Conservation (phyloP, 1,140 invertebrate genomes). For the Pissodes strobi region DNA sequence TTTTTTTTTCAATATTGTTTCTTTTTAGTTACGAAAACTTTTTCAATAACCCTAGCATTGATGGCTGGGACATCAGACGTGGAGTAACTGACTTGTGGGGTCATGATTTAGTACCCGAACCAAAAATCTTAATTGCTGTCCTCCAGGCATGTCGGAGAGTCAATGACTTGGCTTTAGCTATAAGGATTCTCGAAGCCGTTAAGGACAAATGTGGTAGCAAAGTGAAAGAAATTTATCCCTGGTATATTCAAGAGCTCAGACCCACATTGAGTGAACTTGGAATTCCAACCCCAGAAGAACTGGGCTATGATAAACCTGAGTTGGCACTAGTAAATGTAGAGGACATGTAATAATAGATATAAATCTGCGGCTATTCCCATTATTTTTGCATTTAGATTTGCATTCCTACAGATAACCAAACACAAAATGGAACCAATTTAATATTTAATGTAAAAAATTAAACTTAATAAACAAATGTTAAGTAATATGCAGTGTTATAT, state of each 20-base stretch:
- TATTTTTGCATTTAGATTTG: no score
- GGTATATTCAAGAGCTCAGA: slow-evolving; percentile 88
- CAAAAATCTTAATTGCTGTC: slow-evolving; percentile 89
- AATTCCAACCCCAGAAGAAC: slow-evolving; percentile 90
- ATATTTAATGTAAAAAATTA: no score
- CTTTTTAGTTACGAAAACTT: slow-evolving; percentile 73
- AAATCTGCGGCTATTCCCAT: no score
- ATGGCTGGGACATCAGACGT: slow-evolving; percentile 95
- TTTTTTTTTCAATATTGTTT: no score
- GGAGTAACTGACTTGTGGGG: slow-evolving; percentile 81
- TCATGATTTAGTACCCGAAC: slow-evolving; percentile 94
- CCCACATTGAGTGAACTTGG: slow-evolving; percentile 93
- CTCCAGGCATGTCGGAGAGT: slow-evolving; percentile 89
- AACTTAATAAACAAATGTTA: no score
- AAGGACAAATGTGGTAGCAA: slow-evolving; percentile 88
- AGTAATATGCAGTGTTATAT: no score
- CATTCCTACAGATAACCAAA: no score
- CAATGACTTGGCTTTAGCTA: slow-evolving; percentile 91
- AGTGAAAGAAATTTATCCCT: slow-evolving; percentile 85
- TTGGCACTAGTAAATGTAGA: no score
- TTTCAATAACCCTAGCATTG: slow-evolving; percentile 89
- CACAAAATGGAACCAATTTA: no score
- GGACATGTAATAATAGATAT: no score
- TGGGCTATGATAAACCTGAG: slow-evolving; percentile 98
- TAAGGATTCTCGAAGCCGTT: slow-evolving; percentile 91